Conservation (phyloP, 2,888 invertebrate genomes). For the Rotaria magnacalcarata region DNA sequence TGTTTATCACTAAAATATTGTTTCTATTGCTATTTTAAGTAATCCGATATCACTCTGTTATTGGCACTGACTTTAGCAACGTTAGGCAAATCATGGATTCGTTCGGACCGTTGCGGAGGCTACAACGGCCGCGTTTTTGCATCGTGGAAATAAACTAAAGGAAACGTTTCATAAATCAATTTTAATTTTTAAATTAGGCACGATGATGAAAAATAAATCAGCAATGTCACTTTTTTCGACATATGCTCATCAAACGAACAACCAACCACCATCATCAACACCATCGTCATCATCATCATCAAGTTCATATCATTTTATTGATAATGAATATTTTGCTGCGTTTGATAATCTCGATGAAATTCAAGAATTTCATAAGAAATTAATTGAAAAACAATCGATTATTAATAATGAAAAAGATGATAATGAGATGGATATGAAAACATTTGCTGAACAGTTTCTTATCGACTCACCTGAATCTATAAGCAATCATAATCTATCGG, state of each 20-base stretch:
- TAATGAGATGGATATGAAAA: background rate
- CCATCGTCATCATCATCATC: background rate
- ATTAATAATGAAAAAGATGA: background rate
- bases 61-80: background rate
- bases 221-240: background rate
- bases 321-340: slow-evolving; percentile 3
- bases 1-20: too few species aligned
- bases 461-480: background rate
- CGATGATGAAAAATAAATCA: background rate
- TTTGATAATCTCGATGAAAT: background rate
- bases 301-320: background rate
- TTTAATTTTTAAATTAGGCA: background rate
- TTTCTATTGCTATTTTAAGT: too few species aligned
- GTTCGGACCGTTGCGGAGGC: slow-evolving; percentile 6
- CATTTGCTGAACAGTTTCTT: slow-evolving; percentile 1
- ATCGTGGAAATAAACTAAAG: background rate
- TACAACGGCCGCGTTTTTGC: background rate
- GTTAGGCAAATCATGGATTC: background rate
- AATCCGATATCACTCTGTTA: background rate
- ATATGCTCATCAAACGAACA: background rate
- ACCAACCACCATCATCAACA: background rate
- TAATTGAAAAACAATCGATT: background rate
- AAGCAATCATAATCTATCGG: background rate
- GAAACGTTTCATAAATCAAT: background rate
- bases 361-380: background rate